These are phyloP conservation scores for Enteromius mattozi DNA, from an alignment of 2,797 vertebrate genomes.

Conservation along the genomic window DNA sequence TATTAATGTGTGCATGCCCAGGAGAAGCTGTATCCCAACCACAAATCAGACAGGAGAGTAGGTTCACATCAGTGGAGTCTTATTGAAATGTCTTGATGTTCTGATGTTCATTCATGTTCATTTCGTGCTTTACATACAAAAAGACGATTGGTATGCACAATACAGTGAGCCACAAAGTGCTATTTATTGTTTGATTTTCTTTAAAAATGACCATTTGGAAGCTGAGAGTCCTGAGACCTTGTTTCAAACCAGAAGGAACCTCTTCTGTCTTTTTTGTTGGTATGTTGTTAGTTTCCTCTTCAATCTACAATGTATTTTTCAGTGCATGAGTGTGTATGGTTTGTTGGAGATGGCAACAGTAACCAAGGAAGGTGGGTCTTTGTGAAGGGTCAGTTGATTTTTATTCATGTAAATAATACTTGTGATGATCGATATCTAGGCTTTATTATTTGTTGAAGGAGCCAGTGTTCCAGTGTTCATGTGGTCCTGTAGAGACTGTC, in stretches of 20 bases:
- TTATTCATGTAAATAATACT: neutral
- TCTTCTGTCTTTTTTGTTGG: no score
- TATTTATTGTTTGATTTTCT: neutral
- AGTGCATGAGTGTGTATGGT: no score
- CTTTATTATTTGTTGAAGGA: conserved; percentile 14
- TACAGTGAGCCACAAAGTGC: neutral
- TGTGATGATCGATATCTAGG: neutral
- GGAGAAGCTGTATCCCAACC: no score
- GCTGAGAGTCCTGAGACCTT: no score
- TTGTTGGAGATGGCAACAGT: neutral
- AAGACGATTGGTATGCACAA: neutral
- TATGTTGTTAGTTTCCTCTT: no score
- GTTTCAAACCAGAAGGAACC: no score
- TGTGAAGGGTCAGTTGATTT: neutral
- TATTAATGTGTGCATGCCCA: neutral
- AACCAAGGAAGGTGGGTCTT: neutral
- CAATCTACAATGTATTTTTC: no score
- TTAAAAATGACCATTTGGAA: no score
- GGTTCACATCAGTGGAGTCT: neutral
- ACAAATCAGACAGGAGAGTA: no score
- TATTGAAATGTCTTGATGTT: no score
- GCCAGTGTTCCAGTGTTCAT: conserved; percentile 18
- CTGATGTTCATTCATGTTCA: no score
- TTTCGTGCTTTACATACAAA: no score
- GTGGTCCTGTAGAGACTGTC: conserved; percentile 21